phyloP scores from a whole-genome alignment of 2,888 invertebrate genomes.

The Druceiella hillmani region DNA sequence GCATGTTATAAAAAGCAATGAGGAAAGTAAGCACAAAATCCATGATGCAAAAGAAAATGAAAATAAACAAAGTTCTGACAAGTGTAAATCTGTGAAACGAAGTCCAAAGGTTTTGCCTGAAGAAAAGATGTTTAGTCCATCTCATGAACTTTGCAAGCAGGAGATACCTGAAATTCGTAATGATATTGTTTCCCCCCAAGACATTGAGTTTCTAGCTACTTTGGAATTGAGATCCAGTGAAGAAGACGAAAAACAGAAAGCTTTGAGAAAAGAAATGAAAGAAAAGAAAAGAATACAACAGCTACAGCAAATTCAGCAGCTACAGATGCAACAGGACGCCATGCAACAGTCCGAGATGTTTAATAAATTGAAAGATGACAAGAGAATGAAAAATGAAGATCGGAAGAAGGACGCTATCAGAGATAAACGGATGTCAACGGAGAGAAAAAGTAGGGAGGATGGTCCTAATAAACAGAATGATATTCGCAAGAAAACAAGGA shows the following conservation, averaged over 20 bases:
- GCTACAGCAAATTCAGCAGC: conserved; percentile 45
- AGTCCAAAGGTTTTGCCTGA: conserved; percentile 31
- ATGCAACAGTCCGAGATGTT: conserved; percentile 39
- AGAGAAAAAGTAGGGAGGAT: conserved; percentile 49
- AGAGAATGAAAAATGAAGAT: conserved; percentile 39
- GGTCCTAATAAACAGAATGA: conserved; percentile 40
- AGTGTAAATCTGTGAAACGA: conserved; percentile 32
- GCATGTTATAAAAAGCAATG: conserved; percentile 45
- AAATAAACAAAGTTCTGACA: conserved; percentile 26
- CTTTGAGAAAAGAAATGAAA: conserved; percentile 50
- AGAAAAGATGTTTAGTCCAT: conserved; percentile 28
- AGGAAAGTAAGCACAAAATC: conserved; percentile 38
- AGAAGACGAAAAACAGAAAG: conserved; percentile 55
- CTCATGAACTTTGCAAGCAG: conserved; percentile 13
- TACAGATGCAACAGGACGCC: conserved; percentile 46
- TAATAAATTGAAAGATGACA: conserved; percentile 42
- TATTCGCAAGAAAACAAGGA: conserved; percentile 37
- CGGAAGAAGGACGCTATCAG: conserved; percentile 44
- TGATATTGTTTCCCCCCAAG: conserved; percentile 38
- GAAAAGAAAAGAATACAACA: conserved; percentile 52
- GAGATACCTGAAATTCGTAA: conserved; percentile 29
- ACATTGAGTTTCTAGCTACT: conserved; percentile 55
- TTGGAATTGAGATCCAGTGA: conserved; percentile 54
- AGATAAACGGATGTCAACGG: conserved; percentile 48
- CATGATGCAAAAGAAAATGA: conserved; percentile 24